Base-by-base conservation (phyloP, 2,797 vertebrate genomes). In the Eulemur mongoz region DNA sequence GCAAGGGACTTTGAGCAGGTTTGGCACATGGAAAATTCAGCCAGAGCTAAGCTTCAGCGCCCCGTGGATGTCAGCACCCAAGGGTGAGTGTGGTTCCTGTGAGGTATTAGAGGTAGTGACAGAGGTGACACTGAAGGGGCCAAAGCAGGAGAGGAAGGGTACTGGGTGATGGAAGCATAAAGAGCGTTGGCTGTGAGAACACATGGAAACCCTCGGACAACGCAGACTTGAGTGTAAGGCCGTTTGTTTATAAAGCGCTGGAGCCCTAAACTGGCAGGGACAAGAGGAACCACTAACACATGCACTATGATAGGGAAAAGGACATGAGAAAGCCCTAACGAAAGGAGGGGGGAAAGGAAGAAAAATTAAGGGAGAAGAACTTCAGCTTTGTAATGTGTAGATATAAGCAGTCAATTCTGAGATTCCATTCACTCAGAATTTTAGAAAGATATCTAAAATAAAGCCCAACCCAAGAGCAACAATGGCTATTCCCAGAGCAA, bases 361-460 rank as follows among this genome's bases (percentile, higher is more conserved):
- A 80, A 48, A 54, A 81, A 72, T 65, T 13, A 72, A 63, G 23
- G 22, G 14, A 76, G 38, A 82, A 82, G 67, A 78, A 81, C 3
- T 30, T 76, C 52, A 48, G 6, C 57, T 80, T 73, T 76, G 35
- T 45, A 59, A 75, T n/a, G 2, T 79, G 5, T 27, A 70, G 38
- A 82, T 94, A 69, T 92, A 13, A 86, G 10, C 27, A 82, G 32
- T 22, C 18, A 67, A 22, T 67, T 79, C 17, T 61, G 12, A 89
- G 10, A 72, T 65, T 57, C 2, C 40, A 27, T 75, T 79, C 6
- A n/a, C 23, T 91, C 8, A 35, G 20, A 15, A 81, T 30, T 72
- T 88, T 54, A 86, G 57, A 94, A 91, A 83, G n/a, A 82, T 32
- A 78, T 32, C 18, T 15, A 73, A 91, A 87, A 80, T 40, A 91